These are phyloP conservation scores for Odobenus rosmarus DNA, from an alignment of 2,113 vertebrate species.

Conservation along the genomic window DNA sequence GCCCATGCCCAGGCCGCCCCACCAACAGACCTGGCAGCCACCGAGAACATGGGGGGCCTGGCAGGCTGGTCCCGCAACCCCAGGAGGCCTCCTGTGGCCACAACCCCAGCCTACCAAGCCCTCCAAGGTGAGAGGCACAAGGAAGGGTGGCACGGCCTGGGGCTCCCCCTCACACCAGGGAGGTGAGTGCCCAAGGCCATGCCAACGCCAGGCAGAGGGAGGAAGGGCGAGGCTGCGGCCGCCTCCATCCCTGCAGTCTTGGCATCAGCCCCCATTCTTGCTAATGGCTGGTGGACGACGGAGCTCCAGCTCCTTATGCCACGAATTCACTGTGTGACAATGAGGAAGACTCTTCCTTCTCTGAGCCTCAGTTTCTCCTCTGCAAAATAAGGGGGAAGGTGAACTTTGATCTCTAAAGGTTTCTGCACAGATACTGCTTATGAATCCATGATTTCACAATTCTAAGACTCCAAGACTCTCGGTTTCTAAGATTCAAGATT, in stretches of 20 bases:
- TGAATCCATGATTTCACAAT: background rate
- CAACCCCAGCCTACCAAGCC: background rate
- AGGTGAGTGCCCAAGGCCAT: conserved; percentile 1
- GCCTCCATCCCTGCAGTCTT: background rate
- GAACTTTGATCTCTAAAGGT: background rate
- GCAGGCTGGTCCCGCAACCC: conserved; percentile 1
- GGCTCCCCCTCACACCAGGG: conserved; percentile 25
- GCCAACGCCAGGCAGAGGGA: background rate
- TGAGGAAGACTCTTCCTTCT: background rate
- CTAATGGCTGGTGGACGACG: background rate
- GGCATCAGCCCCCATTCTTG: background rate
- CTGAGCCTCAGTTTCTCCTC: conserved; percentile 37
- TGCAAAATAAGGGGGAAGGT: background rate
- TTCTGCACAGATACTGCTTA: background rate
- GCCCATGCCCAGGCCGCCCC: background rate
- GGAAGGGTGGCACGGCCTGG: background rate
- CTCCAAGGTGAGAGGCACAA: conserved; percentile 51
- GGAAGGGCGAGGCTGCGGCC: background rate
- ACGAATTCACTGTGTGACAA: background rate
- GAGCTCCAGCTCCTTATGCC: background rate
- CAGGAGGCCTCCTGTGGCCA: conserved; percentile 25
- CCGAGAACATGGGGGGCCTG: conserved; percentile 64
- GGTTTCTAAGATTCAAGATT: conserved; percentile 5
- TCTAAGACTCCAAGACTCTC: background rate
- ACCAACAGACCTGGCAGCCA: conserved; percentile 55